Conservation (phyloP, 2,113 vertebrate genomes). For the Aegithalos caudatus region DNA sequence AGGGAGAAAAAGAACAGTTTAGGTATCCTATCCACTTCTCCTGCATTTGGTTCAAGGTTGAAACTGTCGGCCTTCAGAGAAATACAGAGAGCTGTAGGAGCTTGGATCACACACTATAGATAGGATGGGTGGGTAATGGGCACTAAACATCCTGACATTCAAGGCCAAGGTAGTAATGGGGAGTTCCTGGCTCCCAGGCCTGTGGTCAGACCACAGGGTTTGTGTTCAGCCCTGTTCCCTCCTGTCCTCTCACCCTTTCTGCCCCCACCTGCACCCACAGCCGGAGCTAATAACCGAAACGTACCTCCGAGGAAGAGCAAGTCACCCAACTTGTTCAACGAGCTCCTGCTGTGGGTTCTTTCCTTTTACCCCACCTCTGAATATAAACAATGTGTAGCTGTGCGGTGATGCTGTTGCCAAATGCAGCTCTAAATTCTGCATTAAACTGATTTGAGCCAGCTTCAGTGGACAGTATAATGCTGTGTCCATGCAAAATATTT, state of each 20-base stretch:
- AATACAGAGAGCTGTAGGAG: not conserved
- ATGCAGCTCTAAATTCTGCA: not conserved
- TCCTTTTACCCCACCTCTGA: not conserved
- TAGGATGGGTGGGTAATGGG: not conserved
- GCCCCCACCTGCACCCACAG: not conserved
- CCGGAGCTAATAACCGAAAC: not conserved
- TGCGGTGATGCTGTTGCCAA: not conserved
- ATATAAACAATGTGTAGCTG: not conserved
- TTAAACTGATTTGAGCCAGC: not conserved
- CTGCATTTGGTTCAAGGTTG: not conserved
- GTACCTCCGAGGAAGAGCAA: not conserved
- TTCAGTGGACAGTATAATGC: not conserved
- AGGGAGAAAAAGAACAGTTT: not conserved
- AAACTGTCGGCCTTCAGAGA: not conserved
- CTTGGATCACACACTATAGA: not conserved
- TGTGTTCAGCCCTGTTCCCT: not conserved
- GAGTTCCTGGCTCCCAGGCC: slow-evolving; percentile 30
- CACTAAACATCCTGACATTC: not conserved
- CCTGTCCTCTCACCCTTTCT: not conserved
- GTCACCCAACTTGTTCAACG: not conserved
- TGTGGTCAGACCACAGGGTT: not conserved
- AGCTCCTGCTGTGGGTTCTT: not conserved
- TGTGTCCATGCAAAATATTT: not conserved
- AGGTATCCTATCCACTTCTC: not conserved
- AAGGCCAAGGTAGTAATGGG: not conserved